These are phyloP conservation scores for Caradrina clavipalpis DNA, from an alignment of 2,888 invertebrate genomes.

Conservation along the genomic window DNA sequence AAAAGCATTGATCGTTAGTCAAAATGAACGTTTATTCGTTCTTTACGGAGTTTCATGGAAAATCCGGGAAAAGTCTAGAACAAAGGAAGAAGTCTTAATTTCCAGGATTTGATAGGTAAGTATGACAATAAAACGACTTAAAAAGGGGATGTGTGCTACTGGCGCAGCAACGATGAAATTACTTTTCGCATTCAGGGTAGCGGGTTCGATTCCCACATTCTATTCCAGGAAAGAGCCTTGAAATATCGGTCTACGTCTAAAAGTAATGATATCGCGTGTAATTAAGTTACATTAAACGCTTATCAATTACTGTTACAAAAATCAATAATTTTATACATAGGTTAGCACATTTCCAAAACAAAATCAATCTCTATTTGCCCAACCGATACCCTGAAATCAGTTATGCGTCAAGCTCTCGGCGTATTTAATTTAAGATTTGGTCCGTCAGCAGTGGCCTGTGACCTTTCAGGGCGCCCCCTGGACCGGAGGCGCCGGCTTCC, in stretches of 20 bases:
- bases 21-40: neutral
- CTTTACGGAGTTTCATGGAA: slow-evolving; percentile 7
- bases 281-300: too few relatives aligned
- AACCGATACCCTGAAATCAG: slow-evolving; percentile 45
- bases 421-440: slow-evolving; percentile 61
- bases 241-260: neutral
- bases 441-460: slow-evolving; percentile 60
- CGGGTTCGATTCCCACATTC: slow-evolving; percentile 11
- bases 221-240: too few relatives aligned
- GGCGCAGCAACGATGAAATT: neutral
- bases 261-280: neutral
- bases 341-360: neutral
- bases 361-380: slow-evolving; percentile 3
- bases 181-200: neutral
- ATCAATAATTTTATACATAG: too few relatives aligned
- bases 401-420: slow-evolving; percentile 50
- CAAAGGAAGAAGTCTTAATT: slow-evolving; percentile 18
- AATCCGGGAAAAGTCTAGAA: slow-evolving; percentile 24
- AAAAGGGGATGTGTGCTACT: neutral
- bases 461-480: slow-evolving; percentile 65
- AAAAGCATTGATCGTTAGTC: neutral
- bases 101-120: slow-evolving; percentile 13
- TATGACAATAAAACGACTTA: neutral
- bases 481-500: slow-evolving; percentile 51
- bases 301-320: too few relatives aligned